These are phyloP conservation scores for Mantis religiosa DNA, from an alignment of 2,888 invertebrate species.

Conservation along the genomic window DNA sequence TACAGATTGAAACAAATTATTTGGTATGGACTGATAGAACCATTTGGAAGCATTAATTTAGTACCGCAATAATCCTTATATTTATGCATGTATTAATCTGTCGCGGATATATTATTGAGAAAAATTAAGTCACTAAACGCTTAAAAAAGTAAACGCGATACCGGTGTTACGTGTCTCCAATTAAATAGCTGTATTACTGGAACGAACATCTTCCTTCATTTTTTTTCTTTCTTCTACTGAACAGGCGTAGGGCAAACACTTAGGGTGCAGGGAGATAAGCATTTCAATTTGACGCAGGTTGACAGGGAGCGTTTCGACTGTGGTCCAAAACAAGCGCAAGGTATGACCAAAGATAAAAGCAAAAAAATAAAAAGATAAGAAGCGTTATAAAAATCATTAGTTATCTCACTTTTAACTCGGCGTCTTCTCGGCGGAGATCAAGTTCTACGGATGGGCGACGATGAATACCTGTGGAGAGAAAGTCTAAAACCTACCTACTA, in stretches of 20 bases:
- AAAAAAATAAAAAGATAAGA: not conserved
- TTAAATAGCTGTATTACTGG: too few species aligned
- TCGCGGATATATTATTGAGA: too few species aligned
- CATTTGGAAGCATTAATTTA: too few species aligned
- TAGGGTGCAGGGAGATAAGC: not conserved
- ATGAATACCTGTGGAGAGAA: not conserved
- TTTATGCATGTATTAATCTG: too few species aligned
- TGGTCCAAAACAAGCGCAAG: not conserved
- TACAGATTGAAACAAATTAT: too few species aligned
- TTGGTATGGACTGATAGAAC: too few species aligned
- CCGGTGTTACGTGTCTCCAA: too few species aligned
- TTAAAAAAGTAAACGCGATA: too few species aligned
- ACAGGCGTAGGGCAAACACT: not conserved
- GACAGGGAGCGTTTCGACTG: not conserved
- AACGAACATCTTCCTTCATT: too few species aligned
- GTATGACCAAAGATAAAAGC: not conserved
- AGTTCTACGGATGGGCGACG: constrained; percentile 88
- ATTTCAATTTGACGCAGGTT: not conserved
- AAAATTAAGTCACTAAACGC: too few species aligned
- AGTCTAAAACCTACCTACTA: not conserved
- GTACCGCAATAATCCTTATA: too few species aligned
- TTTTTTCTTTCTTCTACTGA: not conserved
- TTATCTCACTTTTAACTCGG: constrained; percentile 82
- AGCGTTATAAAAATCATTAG: not conserved
- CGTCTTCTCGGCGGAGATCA: constrained; percentile 99